Evolutionary conservation across 2,888 invertebrate genomes (phyloP).

Genomic region (Hirtodrosophila cameraria): DNA sequence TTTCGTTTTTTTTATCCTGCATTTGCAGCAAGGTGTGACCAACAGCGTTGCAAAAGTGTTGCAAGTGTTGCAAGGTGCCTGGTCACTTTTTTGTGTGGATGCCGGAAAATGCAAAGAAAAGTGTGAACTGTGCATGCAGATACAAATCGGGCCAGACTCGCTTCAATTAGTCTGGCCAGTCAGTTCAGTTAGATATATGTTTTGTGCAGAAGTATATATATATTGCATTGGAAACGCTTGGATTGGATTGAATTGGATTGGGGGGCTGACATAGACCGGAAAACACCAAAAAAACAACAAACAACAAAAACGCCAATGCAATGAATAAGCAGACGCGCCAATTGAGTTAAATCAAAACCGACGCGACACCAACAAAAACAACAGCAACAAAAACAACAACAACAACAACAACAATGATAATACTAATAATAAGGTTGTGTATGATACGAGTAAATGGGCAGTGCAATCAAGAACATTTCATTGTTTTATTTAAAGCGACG

Average conservation of each 20-base stretch:
- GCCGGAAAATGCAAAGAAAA: slow-evolving; percentile 71
- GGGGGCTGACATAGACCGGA: slow-evolving; percentile 66
- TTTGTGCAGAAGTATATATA: slow-evolving; percentile 11
- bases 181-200: slow-evolving; percentile 40
- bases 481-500: slow-evolving; percentile 77
- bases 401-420: slow-evolving; percentile 9
- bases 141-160: slow-evolving; percentile 69
- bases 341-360: slow-evolving; percentile 76
- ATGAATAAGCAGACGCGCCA: slow-evolving; percentile 75
- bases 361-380: slow-evolving; percentile 54
- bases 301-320: slow-evolving; percentile 45
- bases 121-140: slow-evolving; percentile 82
- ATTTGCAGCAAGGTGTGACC: slow-evolving; percentile 52
- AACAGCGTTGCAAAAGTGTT: slow-evolving; percentile 37
- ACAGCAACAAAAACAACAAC: slow-evolving; percentile 14
- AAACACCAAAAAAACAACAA: slow-evolving; percentile 59
- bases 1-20: slow-evolving; percentile 25
- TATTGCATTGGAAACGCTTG: slow-evolving; percentile 8
- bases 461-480: slow-evolving; percentile 74
- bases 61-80: slow-evolving; percentile 46
- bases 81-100: slow-evolving; percentile 37
- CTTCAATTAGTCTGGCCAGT: slow-evolving; percentile 74
- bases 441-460: slow-evolving; percentile 44
- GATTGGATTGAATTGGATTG: slow-evolving; percentile 1
- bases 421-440: slow-evolving; percentile 36